phyloP scores from a whole-genome alignment of 2,797 vertebrate genomes.

The Arctocebus calabarensis region DNA sequence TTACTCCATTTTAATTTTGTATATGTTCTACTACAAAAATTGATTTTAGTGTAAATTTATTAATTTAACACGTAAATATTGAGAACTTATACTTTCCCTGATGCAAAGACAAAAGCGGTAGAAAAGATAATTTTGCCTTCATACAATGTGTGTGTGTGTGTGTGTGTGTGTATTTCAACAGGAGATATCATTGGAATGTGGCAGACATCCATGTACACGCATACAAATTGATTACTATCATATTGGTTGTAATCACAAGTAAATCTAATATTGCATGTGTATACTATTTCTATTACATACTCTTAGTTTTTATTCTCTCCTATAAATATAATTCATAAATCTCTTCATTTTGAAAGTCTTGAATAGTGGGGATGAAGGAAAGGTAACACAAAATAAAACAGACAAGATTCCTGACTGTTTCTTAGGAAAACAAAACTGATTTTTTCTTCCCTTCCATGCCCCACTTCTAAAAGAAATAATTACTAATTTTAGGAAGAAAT shows the following conservation, averaged over 20 bases:
- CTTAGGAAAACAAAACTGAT: neutral
- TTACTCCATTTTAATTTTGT: neutral
- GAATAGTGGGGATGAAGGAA: neutral
- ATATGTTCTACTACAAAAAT: neutral
- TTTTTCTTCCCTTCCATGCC: neutral
- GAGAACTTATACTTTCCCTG: neutral
- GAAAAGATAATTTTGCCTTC: neutral
- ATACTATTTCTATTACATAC: neutral
- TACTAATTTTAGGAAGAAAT: neutral
- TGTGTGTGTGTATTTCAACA: neutral
- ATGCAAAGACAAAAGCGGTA: neutral
- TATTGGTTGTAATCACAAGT: neutral
- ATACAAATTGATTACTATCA: neutral
- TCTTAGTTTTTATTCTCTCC: neutral
- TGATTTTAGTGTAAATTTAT: neutral
- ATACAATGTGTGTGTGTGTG: neutral
- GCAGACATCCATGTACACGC: neutral
- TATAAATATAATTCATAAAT: neutral
- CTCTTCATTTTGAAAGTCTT: neutral
- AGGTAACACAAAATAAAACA: neutral
- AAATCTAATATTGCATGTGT: neutral
- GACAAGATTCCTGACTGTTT: neutral
- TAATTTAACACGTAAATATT: neutral
- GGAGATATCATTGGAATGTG: neutral
- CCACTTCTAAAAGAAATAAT: neutral